These are phyloP conservation scores for Ailurus styani DNA, from an alignment of 2,113 vertebrate genomes.

Conservation along the genomic window DNA sequence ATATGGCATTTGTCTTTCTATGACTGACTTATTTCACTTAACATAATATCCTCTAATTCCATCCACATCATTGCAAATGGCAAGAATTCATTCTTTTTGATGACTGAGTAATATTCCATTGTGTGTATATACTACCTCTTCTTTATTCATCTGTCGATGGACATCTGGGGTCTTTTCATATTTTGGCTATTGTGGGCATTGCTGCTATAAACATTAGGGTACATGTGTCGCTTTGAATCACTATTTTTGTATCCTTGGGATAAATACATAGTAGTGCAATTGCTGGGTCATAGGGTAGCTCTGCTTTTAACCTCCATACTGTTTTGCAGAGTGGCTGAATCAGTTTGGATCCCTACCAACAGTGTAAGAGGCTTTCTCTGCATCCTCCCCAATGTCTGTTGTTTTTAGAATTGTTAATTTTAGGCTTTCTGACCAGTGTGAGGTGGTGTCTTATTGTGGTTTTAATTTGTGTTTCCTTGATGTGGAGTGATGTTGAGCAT, in stretches of 20 bases:
- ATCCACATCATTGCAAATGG: background rate
- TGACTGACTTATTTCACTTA: background rate
- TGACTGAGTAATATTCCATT: background rate
- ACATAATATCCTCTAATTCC: background rate
- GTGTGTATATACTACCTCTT: background rate
- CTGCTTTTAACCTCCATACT: background rate
- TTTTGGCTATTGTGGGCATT: background rate
- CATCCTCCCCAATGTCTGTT: background rate
- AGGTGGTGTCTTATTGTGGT: background rate
- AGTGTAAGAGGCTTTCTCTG: background rate
- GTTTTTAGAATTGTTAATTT: background rate
- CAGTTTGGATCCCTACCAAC: background rate
- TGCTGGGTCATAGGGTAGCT: background rate
- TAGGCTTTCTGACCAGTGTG: background rate
- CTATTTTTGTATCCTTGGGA: background rate
- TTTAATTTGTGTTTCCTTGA: background rate
- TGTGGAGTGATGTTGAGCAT: background rate
- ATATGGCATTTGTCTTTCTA: background rate
- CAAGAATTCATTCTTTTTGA: background rate
- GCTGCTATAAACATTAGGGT: background rate
- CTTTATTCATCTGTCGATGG: background rate
- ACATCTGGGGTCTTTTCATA: background rate
- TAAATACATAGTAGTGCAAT: background rate
- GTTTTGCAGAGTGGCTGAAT: background rate
- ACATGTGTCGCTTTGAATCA: background rate